Evolutionary conservation across 2,888 invertebrate species (phyloP).

Genomic region (Nebria salina): DNA sequence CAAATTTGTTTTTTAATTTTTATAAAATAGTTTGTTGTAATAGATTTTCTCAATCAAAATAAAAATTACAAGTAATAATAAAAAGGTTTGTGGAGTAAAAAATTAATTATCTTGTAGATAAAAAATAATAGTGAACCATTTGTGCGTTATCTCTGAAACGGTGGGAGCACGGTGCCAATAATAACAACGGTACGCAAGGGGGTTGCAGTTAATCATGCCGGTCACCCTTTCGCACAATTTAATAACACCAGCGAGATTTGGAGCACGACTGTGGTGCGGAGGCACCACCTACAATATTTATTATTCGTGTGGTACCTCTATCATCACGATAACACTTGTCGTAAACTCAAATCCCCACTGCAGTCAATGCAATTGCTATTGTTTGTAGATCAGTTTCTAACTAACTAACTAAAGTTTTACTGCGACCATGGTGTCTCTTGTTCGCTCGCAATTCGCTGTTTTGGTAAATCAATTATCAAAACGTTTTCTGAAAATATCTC

Average conservation of each 20-base stretch:
- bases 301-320: constrained; percentile 33
- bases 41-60: background rate
- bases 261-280: background rate
- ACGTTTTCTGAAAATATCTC: background rate
- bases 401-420: too few species aligned
- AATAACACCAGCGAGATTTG: constrained; percentile 39
- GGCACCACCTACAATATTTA: background rate
- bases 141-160: background rate
- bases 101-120: background rate
- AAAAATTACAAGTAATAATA: background rate
- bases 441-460: background rate
- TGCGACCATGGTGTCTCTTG: too few species aligned
- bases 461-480: background rate
- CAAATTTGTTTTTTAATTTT: too few species aligned
- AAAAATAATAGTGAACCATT: background rate
- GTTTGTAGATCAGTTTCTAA: background rate
- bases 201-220: constrained; percentile 38
- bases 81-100: background rate
- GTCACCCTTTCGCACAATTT: constrained; percentile 44
- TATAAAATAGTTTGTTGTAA: too few species aligned
- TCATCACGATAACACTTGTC: constrained; percentile 32
- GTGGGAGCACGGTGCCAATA: background rate
- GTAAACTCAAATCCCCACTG: constrained; percentile 36
- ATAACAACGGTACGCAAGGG: constrained; percentile 33
- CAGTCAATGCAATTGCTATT: constrained; percentile 22